Evolutionary conservation across 1,140 invertebrate genomes (phyloP), one percentile per base, ranked within the genome.

Genomic region (Ceratitis capitata): DNA sequence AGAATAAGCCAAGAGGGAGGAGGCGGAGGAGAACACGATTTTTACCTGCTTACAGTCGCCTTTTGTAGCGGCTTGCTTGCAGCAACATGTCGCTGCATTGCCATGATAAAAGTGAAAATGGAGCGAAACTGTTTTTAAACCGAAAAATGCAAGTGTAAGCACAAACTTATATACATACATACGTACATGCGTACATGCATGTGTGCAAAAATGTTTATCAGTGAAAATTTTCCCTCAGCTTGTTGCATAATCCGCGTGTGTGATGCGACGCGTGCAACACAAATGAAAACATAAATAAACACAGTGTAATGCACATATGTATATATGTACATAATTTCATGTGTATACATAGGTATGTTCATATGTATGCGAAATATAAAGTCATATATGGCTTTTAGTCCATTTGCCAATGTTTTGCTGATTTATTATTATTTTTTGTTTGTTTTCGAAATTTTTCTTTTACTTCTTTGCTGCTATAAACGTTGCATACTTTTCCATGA

Each of bases 31-130:
- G 16, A 45, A 42, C 39, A 45, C n/a, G 5, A n/a, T 78, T 78
- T 78, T 78, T 45, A 78, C 69, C 69, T 78, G 69, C 26, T 78
- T 45, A 12, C 39, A 74, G 35, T 42, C 35, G 35, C 9, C 35
- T 42, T n/a, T n/a, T n/a, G n/a, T n/a, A 39, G 16, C n/a, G 64
- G 64, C 39, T 74, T 74, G 64, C n/a, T n/a, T n/a, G n/a, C n/a
- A n/a, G n/a, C 39, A 78, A 78, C 69, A 39, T 78, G 69, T 78
- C 39, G 69, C 69, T 78, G 69, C 69, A 45, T 42, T 42, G 69
- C 69, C 35, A 78, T 45, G 69, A 78, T 78, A 45, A 78, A 78
- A 78, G 69, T 78, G 69, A 78, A 78, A 78, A 78, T 45, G 69
- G 39, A 78, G 69, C 69, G 69, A 39, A 69, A 69, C 16, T 69